These are phyloP conservation scores for Azemiops feae DNA, from an alignment of 2,113 vertebrate genomes.

Conservation along the genomic window DNA sequence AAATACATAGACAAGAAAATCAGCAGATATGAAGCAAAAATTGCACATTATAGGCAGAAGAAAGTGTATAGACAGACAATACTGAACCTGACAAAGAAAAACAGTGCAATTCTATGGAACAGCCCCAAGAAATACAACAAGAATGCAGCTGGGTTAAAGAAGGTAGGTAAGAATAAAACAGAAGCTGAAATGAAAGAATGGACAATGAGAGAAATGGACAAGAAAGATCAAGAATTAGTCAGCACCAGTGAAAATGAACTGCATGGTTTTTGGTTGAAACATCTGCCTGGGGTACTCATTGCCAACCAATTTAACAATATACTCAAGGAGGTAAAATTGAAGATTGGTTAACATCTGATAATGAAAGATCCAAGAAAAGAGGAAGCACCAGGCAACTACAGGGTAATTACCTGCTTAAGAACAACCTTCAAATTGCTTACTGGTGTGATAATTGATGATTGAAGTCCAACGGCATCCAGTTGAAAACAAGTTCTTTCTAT, in stretches of 20 bases:
- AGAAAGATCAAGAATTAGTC: not conserved
- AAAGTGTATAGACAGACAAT: not conserved
- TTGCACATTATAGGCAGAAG: not conserved
- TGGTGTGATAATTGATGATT: not conserved
- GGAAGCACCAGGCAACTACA: not conserved
- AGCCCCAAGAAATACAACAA: not conserved
- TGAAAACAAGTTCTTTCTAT: not conserved
- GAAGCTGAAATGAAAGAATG: not conserved
- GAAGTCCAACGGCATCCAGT: not conserved
- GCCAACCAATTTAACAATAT: not conserved
- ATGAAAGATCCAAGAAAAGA: not conserved
- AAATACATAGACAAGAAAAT: not conserved
- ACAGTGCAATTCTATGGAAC: not conserved
- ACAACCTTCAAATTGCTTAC: not conserved
- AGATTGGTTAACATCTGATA: not conserved
- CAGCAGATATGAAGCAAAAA: not conserved
- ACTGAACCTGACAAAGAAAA: not conserved
- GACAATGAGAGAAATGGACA: not conserved
- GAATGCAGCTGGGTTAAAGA: not conserved
- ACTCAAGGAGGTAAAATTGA: not conserved
- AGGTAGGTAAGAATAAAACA: not conserved
- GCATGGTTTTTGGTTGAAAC: not conserved
- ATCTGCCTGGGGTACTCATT: not conserved
- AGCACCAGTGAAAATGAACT: not conserved
- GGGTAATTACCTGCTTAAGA: not conserved